Percentiles rank a stretch among this genome's conserved stretches.
Evolutionary conservation across 1,140 invertebrate genomes (phyloP).

Genomic region (Drosophila lacertosa): DNA sequence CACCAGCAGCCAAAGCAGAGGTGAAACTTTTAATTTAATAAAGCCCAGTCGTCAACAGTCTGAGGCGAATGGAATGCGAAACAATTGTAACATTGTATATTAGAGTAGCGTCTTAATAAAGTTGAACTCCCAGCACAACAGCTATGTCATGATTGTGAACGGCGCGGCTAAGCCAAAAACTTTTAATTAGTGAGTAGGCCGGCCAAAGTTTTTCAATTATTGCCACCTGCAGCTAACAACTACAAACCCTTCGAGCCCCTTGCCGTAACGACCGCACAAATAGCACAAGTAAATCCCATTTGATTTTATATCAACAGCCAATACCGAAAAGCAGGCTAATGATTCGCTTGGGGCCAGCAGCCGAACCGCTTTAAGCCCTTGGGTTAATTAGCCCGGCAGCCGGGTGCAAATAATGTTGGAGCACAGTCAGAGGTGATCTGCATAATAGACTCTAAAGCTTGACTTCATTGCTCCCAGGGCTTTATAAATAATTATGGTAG

Average conservation of each 20-base stretch:
- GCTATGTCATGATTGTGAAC: constrained; percentile 53
- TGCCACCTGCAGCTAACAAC: constrained; percentile 68
- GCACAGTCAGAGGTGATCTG: constrained; percentile 50
- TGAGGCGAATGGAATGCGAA: constrained; percentile 3
- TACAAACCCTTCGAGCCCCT: background rate
- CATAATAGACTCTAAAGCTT: constrained; percentile 57
- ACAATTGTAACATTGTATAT: constrained; percentile 12
- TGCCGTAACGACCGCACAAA: constrained; percentile 40
- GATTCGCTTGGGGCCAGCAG: constrained; percentile 21
- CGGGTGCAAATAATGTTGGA: constrained; percentile 59
- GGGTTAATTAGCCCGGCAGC: constrained; percentile 57
- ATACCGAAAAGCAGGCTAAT: constrained; percentile 46
- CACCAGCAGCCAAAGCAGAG: constrained; percentile 27
- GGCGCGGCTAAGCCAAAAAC: constrained; percentile 49
- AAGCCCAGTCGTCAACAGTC: constrained; percentile 54
- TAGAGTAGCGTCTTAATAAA: constrained; percentile 51
- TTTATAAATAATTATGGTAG: constrained; percentile 50
- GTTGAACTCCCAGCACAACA: constrained; percentile 53
- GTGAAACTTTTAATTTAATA: constrained; percentile 74
- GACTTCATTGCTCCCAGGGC: constrained; percentile 11
- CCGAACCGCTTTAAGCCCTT: constrained; percentile 27
- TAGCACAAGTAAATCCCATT: constrained; percentile 44
- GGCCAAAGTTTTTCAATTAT: constrained; percentile 79
- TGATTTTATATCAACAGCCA: constrained; percentile 79
- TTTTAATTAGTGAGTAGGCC: constrained; percentile 73